Conservation (phyloP, 2,888 invertebrate genomes). For the Suillia variegata region DNA sequence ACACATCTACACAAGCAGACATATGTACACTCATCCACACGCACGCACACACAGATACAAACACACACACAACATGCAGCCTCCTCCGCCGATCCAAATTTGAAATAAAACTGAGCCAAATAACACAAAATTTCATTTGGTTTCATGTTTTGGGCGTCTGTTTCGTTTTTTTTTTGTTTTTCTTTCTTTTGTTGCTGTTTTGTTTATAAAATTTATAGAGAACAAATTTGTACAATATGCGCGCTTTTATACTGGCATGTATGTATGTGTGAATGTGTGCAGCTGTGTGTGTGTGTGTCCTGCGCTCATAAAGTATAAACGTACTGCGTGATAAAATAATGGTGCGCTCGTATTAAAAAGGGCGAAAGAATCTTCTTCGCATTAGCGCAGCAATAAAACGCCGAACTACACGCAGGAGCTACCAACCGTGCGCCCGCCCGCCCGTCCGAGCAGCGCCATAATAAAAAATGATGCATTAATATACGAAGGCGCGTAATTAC, state of each 20-base stretch:
- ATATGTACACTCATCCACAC: too few species aligned
- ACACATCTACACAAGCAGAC: too few species aligned
- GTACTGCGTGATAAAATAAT: conserved; percentile 18
- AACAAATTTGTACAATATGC: conserved; percentile 55
- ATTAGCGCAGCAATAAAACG: conserved; percentile 23
- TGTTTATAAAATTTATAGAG: conserved; percentile 52
- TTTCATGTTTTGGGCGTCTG: conserved; percentile 28
- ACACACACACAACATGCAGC: too few species aligned
- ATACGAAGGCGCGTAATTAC: conserved; percentile 32
- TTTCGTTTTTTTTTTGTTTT: too few species aligned
- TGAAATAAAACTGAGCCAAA: conserved; percentile 30
- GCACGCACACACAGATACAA: too few species aligned
- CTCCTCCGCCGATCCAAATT: conserved; percentile 24
- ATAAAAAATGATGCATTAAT: conserved; percentile 33
- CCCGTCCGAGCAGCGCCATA: too few species aligned
- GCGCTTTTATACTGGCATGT: conserved; percentile 47
- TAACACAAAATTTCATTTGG: conserved; percentile 33
- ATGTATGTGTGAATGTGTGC: conserved; percentile 14
- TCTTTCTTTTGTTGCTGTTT: conserved; percentile 32
- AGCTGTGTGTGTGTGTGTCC: conserved; percentile 15
- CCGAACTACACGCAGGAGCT: conserved; percentile 15
- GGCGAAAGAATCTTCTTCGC: conserved; percentile 13
- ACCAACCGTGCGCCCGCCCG: too few species aligned
- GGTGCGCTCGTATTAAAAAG: not conserved
- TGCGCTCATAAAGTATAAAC: conserved; percentile 25